These are phyloP conservation scores for Amphiduros pacificus DNA, from an alignment of 2,888 invertebrate genomes.

Conservation along the genomic window DNA sequence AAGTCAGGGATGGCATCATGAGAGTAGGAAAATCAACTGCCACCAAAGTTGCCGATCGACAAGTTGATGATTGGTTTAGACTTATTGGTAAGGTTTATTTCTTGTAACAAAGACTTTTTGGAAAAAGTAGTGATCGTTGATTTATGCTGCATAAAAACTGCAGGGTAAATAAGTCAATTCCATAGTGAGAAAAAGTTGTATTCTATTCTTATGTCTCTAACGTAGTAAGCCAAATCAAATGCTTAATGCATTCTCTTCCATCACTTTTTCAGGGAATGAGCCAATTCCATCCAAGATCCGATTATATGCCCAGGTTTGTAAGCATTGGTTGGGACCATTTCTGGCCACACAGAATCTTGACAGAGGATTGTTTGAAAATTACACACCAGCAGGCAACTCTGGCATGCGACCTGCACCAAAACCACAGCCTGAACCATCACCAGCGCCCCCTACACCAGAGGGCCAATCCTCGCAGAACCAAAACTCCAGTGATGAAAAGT, in stretches of 20 bases:
- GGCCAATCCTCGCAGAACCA: slow-evolving; percentile 29
- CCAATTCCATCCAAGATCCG: slow-evolving; percentile 81
- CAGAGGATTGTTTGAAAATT: slow-evolving; percentile 71
- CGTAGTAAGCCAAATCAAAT: not conserved
- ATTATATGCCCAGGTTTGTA: slow-evolving; percentile 81
- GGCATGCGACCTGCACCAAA: not conserved
- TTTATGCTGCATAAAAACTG: not conserved
- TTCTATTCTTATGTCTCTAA: not conserved
- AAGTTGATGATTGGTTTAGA: slow-evolving; percentile 81
- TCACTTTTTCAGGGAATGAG: slow-evolving; percentile 62
- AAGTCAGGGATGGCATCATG: slow-evolving; percentile 83
- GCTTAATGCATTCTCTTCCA: not conserved
- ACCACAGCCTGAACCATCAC: slow-evolving; percentile 15
- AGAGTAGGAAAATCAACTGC: slow-evolving; percentile 73
- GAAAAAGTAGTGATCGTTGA: not conserved
- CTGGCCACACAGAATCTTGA: slow-evolving; percentile 76
- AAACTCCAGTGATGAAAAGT: slow-evolving; percentile 24
- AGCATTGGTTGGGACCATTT: slow-evolving; percentile 65
- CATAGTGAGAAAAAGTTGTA: not conserved
- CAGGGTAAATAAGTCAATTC: not conserved
- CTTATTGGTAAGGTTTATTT: slow-evolving; percentile 3
- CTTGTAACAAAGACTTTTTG: not conserved
- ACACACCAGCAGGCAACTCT: not conserved
- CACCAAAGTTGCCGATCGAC: slow-evolving; percentile 68
- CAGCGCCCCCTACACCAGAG: slow-evolving; percentile 21